Percentiles rank a stretch among this genome's conserved stretches.
Evolutionary conservation across 2,888 invertebrate genomes (phyloP).

Genomic region (Prenolepis imparis): DNA sequence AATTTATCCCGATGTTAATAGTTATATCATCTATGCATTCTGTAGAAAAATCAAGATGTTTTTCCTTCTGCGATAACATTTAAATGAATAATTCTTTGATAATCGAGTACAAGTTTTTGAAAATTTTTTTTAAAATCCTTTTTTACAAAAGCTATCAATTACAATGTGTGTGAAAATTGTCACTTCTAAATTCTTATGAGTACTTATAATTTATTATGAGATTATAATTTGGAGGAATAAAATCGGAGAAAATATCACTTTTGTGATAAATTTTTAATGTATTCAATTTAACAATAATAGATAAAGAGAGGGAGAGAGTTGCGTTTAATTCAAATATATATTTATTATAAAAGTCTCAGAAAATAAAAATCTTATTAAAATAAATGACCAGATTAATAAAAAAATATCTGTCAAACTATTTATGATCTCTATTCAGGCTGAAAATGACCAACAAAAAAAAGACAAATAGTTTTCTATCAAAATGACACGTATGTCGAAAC

Average conservation of each 20-base stretch:
- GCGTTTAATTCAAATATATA: not conserved
- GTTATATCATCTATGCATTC: not conserved
- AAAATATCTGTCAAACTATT: not conserved
- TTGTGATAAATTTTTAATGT: not conserved
- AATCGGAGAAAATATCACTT: not conserved
- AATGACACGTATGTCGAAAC: too few relatives aligned
- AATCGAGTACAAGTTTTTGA: not conserved
- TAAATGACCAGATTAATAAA: not conserved
- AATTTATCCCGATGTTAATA: not conserved
- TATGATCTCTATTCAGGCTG: too few relatives aligned
- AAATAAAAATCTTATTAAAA: not conserved
- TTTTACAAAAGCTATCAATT: too few relatives aligned
- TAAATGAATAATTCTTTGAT: not conserved
- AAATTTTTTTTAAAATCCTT: too few relatives aligned
- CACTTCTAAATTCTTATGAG: not conserved
- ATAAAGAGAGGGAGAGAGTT: not conserved
- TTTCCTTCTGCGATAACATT: not conserved
- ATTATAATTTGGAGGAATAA: not conserved
- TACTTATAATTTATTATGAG: not conserved
- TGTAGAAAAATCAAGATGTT: not conserved
- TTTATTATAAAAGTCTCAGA: not conserved
- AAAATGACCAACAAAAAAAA: too few relatives aligned
- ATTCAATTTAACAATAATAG: not conserved
- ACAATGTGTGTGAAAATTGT: not conserved
- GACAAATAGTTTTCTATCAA: too few relatives aligned